A percentile compares a stretch with the other conserved stretches of the same genome.
Conservation (phyloP, 1,140 invertebrate genomes). For the Drosophila nebulosa region DNA sequence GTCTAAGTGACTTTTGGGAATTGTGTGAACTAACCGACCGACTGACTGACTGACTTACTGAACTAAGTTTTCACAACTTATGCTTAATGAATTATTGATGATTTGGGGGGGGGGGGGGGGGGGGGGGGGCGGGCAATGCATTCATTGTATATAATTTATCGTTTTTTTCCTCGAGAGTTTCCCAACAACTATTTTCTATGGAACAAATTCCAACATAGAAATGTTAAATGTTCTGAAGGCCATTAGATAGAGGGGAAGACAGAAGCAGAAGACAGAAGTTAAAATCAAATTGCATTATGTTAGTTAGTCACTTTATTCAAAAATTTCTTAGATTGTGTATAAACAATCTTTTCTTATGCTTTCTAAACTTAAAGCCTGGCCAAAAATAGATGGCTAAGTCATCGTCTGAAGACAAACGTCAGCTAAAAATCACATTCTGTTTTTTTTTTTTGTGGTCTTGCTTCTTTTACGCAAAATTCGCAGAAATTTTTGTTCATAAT, state of each 20-base stretch:
- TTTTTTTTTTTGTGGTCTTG: conserved; percentile 9
- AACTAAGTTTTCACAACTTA: background rate
- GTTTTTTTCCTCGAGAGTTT: too few species aligned
- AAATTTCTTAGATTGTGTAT: too few species aligned
- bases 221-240: too few species aligned
- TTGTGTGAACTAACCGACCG: background rate
- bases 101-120: too few species aligned
- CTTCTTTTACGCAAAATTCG: conserved; percentile 37
- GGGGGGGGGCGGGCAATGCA: too few species aligned
- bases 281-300: too few species aligned
- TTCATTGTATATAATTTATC: background rate
- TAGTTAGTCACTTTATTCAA: too few species aligned
- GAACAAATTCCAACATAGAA: too few species aligned
- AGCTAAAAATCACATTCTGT: conserved; percentile 15
- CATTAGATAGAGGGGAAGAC: too few species aligned
- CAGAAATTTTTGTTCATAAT: conserved; percentile 55
- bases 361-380: background rate
- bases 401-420: conserved; percentile 17
- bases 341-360: too few species aligned
- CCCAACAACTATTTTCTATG: too few species aligned
- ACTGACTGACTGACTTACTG: background rate
- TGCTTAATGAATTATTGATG: conserved; percentile 12
- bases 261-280: too few species aligned
- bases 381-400: background rate
- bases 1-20: conserved; percentile 31